phyloP scores from a whole-genome alignment of 2,888 invertebrate species.

The Cylindroiulus punctatus region DNA sequence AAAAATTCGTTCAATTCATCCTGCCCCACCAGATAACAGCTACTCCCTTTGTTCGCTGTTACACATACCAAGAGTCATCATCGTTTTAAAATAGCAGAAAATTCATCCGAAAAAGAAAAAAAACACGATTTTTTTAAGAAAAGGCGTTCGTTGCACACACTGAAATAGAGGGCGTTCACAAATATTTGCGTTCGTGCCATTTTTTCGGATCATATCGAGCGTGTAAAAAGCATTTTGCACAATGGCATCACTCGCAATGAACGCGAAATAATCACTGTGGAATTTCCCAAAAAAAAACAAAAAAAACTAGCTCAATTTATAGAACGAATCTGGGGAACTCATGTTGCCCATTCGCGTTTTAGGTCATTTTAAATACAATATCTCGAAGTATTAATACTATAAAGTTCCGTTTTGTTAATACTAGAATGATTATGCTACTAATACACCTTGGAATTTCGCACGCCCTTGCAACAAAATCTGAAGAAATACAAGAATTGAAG shows the following conservation, averaged over 20 bases:
- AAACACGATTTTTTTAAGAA: constrained; percentile 13
- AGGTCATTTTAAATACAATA: constrained; percentile 30
- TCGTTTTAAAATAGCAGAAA: constrained; percentile 19
- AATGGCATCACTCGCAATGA: not conserved
- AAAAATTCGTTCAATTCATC: not conserved
- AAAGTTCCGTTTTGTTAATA: not conserved
- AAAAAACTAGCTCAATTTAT: not conserved
- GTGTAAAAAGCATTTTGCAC: not conserved
- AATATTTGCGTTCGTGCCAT: not conserved
- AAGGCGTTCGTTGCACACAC: constrained; percentile 21
- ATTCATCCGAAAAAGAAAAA: not conserved
- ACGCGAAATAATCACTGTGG: constrained; percentile 14
- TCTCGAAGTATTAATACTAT: not conserved
- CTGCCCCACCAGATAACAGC: not conserved
- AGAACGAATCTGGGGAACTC: not conserved
- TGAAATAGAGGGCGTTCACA: constrained; percentile 35
- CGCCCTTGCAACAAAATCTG: not conserved
- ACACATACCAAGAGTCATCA: constrained; percentile 7
- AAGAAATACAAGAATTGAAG: too few species aligned
- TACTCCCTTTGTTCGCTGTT: constrained; percentile 24
- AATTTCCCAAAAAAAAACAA: not conserved
- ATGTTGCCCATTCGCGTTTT: not conserved
- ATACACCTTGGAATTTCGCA: not conserved
- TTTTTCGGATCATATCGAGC: not conserved
- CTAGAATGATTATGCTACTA: not conserved